Conservation (phyloP, 2,113 vertebrate species). For the Perognathus longimembris region DNA sequence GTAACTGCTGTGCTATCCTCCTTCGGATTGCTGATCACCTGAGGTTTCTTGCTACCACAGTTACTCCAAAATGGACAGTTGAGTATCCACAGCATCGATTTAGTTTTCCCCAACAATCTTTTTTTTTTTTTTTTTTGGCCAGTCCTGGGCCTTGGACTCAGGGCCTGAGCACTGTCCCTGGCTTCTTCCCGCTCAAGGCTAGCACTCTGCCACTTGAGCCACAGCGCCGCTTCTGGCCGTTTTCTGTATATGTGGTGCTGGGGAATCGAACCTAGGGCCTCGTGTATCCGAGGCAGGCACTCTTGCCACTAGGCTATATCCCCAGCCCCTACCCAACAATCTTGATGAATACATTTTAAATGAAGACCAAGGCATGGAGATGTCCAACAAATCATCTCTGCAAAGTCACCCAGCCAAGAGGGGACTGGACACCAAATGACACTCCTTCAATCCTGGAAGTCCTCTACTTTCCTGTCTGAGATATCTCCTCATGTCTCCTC, state of each 20-base stretch:
- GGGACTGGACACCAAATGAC: not conserved
- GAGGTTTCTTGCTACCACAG: not conserved
- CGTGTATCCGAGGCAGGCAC: too few relatives aligned
- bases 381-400: constrained; percentile 20
- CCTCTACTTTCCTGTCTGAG: not conserved
- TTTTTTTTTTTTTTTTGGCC: too few relatives aligned
- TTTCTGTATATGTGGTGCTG: too few relatives aligned
- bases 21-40: accelerated
- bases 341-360: not conserved
- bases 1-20: not conserved
- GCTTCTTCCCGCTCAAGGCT: too few relatives aligned
- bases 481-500: not conserved
- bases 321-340: too few relatives aligned
- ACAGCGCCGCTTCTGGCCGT: too few relatives aligned
- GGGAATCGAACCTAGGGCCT: too few relatives aligned
- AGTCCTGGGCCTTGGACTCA: too few relatives aligned
- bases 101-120: too few relatives aligned
- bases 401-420: not conserved
- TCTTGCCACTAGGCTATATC: too few relatives aligned
- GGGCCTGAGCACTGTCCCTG: too few relatives aligned
- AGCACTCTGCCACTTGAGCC: too few relatives aligned
- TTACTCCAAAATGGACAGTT: not conserved
- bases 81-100: not conserved
- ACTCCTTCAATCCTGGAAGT: not conserved
- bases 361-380: not conserved